Conservation (phyloP, 1,140 invertebrate species). For the Belonocnema kinseyi region DNA sequence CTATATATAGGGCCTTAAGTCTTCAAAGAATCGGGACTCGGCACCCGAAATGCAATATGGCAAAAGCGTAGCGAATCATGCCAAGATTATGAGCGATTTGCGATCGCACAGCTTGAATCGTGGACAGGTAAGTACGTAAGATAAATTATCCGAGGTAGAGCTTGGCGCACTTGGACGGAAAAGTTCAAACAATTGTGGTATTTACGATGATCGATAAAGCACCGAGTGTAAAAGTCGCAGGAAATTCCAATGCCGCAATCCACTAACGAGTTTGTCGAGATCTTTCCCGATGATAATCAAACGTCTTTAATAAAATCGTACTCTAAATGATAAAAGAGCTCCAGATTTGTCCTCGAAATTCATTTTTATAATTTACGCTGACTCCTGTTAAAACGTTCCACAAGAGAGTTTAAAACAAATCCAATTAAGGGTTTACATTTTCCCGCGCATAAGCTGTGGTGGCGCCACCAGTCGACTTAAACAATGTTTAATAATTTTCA, state of each 20-base stretch:
- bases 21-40: not conserved
- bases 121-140: conserved; percentile 54
- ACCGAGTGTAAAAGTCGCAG: not conserved
- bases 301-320: too few species aligned
- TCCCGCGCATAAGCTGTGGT: too few species aligned
- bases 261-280: not conserved
- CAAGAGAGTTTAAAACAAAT: too few species aligned
- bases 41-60: conserved; percentile 41
- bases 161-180: conserved; percentile 37
- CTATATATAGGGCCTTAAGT: not conserved
- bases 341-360: too few species aligned
- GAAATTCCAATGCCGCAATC: not conserved
- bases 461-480: too few species aligned
- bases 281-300: too few species aligned
- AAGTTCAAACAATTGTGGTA: conserved; percentile 49
- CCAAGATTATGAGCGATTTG: conserved; percentile 59
- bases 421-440: too few species aligned
- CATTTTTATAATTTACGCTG: too few species aligned
- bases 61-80: conserved; percentile 54
- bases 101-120: conserved; percentile 48
- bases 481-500: too few species aligned
- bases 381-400: too few species aligned
- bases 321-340: too few species aligned
- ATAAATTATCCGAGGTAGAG: conserved; percentile 54
- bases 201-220: conserved; percentile 46